Evolutionary conservation across 2,113 vertebrate genomes (phyloP), one percentile per base, ranked within the genome.

Genomic region (Phrynocephalus versicolor): DNA sequence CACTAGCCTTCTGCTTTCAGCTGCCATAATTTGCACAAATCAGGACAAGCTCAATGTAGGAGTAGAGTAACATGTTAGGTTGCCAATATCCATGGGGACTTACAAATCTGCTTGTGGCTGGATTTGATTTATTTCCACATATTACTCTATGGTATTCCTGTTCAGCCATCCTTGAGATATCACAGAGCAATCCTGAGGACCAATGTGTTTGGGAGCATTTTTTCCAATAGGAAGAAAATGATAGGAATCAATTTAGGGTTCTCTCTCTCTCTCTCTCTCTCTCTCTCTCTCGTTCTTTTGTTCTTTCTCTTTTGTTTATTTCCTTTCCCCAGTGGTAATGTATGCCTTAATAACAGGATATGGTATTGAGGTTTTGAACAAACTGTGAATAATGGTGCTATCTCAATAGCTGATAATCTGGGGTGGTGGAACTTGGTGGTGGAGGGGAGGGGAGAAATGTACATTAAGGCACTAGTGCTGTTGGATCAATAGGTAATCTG

Each of bases 401-500:
- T 94, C 88, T 90, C 85, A 88, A 70, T 69, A 80, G 78, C n/a
- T 25, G 79, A 84, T 89, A 76, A 64, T 90, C 27, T 77, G 83
- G 16, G n/a, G 51, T 25, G 1, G 33, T 51, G 33, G 30, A 37
- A n/a, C n/a, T n/a, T 19, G 57, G 41, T 8, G 21, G 72, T 4
- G 33, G 27, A 35, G 3, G 2, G 18, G 1, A 27, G 82, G 92
- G 88, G 87, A 90, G 84, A 88, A 89, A 90, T 93, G 87, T 87
- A 90, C 45, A 78, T 93, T 91, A 92, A 88, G 65, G 82, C 82
- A 85, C n/a, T 73, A 37, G 93, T 88, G 91, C 89, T 90, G 37
- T 70, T 86, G 74, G 89, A 96, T 96, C 92, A 85, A 95, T 95
- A 95, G 78, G 81, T 90, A 92, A 93, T 95, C 88, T 94, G 94